Evolutionary conservation across 2,113 vertebrate genomes (phyloP).

Genomic region (Cyphomyrus plagiostoma): DNA sequence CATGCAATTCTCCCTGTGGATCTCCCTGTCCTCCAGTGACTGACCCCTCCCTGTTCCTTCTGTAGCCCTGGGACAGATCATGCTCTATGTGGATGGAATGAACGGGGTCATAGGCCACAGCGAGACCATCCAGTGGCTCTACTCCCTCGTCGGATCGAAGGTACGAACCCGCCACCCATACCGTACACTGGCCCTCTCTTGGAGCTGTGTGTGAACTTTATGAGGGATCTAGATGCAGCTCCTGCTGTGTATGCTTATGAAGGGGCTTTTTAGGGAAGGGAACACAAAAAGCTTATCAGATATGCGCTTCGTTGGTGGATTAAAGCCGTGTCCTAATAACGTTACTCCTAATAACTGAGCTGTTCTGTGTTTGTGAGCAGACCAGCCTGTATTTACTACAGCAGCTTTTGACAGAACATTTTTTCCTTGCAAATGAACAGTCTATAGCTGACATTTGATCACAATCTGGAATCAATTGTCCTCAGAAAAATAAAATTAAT

Average conservation of each 20-base stretch:
- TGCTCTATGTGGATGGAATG: slow-evolving; percentile 98
- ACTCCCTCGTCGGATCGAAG: slow-evolving; percentile 89
- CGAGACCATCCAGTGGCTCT: slow-evolving; percentile 95
- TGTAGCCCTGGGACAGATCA: slow-evolving; percentile 91
- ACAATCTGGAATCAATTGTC: neutral
- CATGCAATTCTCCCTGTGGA: neutral
- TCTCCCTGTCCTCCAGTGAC: neutral
- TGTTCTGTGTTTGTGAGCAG: neutral
- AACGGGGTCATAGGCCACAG: slow-evolving; percentile 91
- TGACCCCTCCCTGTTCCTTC: slow-evolving; percentile 23
- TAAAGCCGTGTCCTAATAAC: neutral
- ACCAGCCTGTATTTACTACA: neutral
- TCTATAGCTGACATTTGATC: neutral
- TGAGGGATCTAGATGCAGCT: neutral
- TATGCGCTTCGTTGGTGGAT: neutral
- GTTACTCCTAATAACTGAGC: neutral
- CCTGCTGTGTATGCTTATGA: neutral
- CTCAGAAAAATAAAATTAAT: neutral
- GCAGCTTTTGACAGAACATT: neutral
- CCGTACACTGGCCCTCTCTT: neutral
- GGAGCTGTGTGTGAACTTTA: neutral
- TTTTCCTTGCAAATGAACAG: neutral
- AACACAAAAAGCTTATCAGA: neutral
- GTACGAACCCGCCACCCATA: slow-evolving; percentile 52
- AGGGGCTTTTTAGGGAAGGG: neutral